These are phyloP conservation scores for Muscicapa comitata DNA, from an alignment of 2,797 vertebrate genomes.

Conservation along the genomic window DNA sequence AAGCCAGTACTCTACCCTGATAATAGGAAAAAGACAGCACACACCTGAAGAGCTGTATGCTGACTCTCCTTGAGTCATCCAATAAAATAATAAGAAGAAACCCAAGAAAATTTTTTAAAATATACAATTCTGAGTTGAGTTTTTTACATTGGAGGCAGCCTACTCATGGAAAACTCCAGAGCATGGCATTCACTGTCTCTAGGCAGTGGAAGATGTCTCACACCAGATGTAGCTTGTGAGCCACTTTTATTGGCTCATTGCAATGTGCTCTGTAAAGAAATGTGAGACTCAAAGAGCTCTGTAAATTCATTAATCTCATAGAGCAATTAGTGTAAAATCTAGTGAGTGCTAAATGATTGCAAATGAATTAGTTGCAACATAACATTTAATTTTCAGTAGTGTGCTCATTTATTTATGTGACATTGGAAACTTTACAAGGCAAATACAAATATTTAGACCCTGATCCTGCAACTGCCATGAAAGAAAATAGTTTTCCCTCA, in stretches of 20 bases:
- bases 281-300: constrained; percentile 51
- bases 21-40: background rate
- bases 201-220: background rate
- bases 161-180: background rate
- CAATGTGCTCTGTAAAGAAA: constrained; percentile 45
- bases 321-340: constrained; percentile 73
- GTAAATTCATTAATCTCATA: constrained; percentile 73
- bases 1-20: background rate
- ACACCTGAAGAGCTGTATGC: background rate
- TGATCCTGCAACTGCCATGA: background rate
- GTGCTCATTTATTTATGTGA: constrained; percentile 67
- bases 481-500: background rate
- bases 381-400: constrained; percentile 66
- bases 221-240: background rate
- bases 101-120: fast-evolving
- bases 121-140: background rate
- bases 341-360: constrained; percentile 70
- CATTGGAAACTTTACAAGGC: constrained; percentile 49
- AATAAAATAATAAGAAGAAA: background rate
- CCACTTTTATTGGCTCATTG: constrained; percentile 36
- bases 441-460: constrained; percentile 55
- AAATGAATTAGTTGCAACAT: constrained; percentile 70
- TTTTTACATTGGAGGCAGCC: background rate
- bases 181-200: background rate
- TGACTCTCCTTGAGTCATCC: background rate